Percentiles rank a stretch among this genome's conserved stretches.
phyloP scores from a whole-genome alignment of 2,888 invertebrate genomes.

The Pomacea canaliculata region DNA sequence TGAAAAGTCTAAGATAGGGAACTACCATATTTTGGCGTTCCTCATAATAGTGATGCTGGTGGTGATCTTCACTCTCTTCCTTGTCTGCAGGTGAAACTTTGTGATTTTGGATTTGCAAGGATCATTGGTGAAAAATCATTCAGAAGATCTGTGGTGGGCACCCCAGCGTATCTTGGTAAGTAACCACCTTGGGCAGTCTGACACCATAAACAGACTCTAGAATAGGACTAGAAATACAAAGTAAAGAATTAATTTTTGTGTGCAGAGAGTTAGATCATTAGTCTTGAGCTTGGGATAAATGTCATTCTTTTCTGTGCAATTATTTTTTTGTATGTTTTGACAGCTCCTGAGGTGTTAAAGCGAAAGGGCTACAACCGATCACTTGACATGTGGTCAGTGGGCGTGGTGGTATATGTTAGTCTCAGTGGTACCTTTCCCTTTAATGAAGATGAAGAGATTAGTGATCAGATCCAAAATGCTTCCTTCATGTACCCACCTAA shows the following conservation, averaged over 20 bases:
- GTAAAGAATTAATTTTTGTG: no score
- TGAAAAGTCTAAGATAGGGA: no score
- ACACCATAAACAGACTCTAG: no score
- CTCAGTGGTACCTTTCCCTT: conserved; percentile 99
- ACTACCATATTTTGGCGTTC: no score
- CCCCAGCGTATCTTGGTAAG: conserved; percentile 95
- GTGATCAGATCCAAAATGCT: conserved; percentile 99
- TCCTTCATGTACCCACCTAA: conserved; percentile 99
- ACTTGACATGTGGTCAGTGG: conserved; percentile 99
- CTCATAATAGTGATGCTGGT: no score
- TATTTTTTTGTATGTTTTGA: conserved; percentile 10
- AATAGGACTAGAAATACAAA: no score
- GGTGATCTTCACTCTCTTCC: neutral
- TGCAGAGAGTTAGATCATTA: no score
- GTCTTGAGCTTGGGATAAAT: no score
- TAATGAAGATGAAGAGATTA: conserved; percentile 99
- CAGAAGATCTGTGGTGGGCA: conserved; percentile 96
- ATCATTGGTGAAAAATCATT: conserved; percentile 99
- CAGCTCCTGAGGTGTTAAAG: conserved; percentile 96
- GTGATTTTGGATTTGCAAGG: conserved; percentile 98
- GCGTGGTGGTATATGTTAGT: conserved; percentile 98
- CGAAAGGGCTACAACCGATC: conserved; percentile 99
- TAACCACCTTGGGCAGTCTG: neutral
- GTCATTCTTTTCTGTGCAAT: neutral
- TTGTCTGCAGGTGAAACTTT: conserved; percentile 80